Conservation (phyloP, 2,888 invertebrate species). For the Eupithecia exiguata region DNA sequence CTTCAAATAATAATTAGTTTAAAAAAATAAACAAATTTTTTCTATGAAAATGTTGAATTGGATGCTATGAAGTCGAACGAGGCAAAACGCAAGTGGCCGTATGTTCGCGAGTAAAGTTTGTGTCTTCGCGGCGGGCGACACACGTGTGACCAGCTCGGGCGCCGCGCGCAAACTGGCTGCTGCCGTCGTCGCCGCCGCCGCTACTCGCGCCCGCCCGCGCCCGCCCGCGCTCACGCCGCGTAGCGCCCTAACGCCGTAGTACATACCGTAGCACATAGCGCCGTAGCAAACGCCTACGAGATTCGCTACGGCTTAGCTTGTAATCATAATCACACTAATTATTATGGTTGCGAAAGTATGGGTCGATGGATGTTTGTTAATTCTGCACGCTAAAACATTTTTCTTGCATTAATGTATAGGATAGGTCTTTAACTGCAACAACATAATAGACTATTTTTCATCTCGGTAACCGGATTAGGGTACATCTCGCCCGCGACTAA, state of each 20-base stretch:
- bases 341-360: too few species aligned
- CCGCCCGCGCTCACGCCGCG: not conserved
- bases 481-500: too few species aligned
- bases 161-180: slow-evolving; percentile 26
- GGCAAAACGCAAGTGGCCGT: not conserved
- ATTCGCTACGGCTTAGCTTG: slow-evolving; percentile 8
- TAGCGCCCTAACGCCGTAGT: slow-evolving; percentile 8
- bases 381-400: too few species aligned
- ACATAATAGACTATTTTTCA: too few species aligned
- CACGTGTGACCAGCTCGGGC: slow-evolving; percentile 13
- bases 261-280: slow-evolving; percentile 17
- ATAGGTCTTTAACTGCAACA: too few species aligned
- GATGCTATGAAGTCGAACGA: not conserved
- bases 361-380: too few species aligned
- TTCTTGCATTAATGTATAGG: too few species aligned
- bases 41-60: not conserved
- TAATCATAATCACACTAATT: not conserved
- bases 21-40: slow-evolving; percentile 9
- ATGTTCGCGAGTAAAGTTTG: slow-evolving; percentile 30
- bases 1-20: not conserved
- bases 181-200: not conserved
- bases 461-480: too few species aligned
- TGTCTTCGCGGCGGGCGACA: not conserved
- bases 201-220: not conserved
- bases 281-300: slow-evolving; percentile 29